These are phyloP conservation scores for Hydraecia micacea DNA, from an alignment of 2,888 invertebrate species.

Conservation along the genomic window DNA sequence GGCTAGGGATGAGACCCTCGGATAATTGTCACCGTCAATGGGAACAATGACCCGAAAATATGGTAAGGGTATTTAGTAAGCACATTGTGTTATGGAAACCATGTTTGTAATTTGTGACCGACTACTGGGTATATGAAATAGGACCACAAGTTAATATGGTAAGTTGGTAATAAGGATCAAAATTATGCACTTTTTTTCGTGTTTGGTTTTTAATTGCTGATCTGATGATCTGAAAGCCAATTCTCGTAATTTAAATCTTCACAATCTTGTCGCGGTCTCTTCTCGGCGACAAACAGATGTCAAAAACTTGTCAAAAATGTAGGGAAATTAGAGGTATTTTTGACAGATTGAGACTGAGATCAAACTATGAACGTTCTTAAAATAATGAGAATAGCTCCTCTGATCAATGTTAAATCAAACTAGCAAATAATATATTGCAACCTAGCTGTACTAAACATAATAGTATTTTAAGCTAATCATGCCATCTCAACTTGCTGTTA, in stretches of 20 bases:
- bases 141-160: background rate
- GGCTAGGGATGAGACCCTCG: slow-evolving; percentile 76
- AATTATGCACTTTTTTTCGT: background rate
- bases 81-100: slow-evolving; percentile 53
- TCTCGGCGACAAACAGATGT: no score
- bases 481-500: no score
- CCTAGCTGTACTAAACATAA: background rate
- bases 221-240: no score
- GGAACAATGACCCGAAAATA: slow-evolving; percentile 79
- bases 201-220: no score
- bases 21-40: slow-evolving; percentile 77
- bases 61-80: slow-evolving; percentile 60
- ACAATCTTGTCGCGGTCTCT: no score
- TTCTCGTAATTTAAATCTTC: no score
- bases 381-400: no score
- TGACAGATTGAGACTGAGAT: no score
- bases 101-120: slow-evolving; percentile 49
- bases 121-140: background rate
- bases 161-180: background rate
- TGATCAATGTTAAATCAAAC: background rate
- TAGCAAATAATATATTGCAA: background rate
- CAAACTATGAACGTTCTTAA: no score
- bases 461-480: background rate
- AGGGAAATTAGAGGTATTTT: no score
- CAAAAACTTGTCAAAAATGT: no score